A percentile compares a stretch with the other conserved stretches of the same genome.
Conservation (phyloP, 2,113 vertebrate genomes). For the Bucco capensis region DNA sequence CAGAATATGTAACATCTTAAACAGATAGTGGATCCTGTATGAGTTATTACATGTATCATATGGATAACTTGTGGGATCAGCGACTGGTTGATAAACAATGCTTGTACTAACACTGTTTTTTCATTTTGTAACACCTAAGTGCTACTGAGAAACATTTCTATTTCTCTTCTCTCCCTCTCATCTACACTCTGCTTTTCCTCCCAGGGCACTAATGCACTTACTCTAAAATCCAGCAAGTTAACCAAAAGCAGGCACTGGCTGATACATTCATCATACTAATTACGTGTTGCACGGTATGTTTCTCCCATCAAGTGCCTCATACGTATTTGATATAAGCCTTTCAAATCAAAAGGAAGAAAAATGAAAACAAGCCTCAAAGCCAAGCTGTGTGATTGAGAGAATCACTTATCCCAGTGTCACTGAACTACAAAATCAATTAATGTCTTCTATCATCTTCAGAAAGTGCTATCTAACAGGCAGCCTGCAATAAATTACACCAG, state of each 20-base stretch:
- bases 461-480: slow-evolving; percentile 37
- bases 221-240: neutral
- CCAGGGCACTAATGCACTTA: neutral
- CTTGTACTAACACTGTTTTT: neutral
- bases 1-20: neutral
- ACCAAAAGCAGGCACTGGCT: neutral
- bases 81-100: neutral
- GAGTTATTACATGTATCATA: neutral
- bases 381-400: slow-evolving; percentile 42
- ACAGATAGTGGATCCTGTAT: neutral
- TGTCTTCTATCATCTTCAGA: slow-evolving; percentile 62
- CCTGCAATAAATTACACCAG: slow-evolving; percentile 52
- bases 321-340: slow-evolving; percentile 61
- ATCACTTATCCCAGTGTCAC: slow-evolving; percentile 63
- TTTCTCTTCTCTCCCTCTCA: neutral
- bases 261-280: slow-evolving; percentile 48
- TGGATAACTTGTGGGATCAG: accelerated
- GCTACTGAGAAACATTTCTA: neutral
- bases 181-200: neutral
- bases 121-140: neutral
- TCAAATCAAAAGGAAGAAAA: slow-evolving; percentile 46
- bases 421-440: slow-evolving; percentile 72
- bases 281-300: slow-evolving; percentile 28
- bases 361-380: slow-evolving; percentile 39
- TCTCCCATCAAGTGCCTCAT: slow-evolving; percentile 35